Evolutionary conservation across 2,888 invertebrate genomes (phyloP).

Genomic region (Leptodirus hochenwartii): DNA sequence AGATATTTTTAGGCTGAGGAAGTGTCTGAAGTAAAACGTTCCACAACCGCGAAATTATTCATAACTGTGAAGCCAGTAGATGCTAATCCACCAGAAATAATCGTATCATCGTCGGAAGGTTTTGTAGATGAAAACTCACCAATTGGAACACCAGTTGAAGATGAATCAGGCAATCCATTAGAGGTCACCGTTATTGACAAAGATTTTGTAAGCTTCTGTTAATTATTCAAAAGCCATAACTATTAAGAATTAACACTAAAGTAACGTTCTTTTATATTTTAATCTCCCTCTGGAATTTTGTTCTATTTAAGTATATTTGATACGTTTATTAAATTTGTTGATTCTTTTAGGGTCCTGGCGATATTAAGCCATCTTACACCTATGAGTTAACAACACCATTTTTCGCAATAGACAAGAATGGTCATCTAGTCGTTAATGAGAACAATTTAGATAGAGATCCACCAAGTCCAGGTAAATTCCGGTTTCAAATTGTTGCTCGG

Average conservation of each 20-base stretch:
- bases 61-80: slow-evolving; percentile 75
- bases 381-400: slow-evolving; percentile 73
- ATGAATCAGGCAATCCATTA: slow-evolving; percentile 45
- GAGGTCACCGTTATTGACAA: slow-evolving; percentile 61
- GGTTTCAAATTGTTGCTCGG: slow-evolving; percentile 76
- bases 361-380: slow-evolving; percentile 59
- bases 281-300: background rate
- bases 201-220: slow-evolving; percentile 49
- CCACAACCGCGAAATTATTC: slow-evolving; percentile 63
- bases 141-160: slow-evolving; percentile 63
- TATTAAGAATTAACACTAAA: background rate
- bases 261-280: background rate
- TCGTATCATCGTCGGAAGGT: slow-evolving; percentile 52
- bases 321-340: slow-evolving; percentile 4
- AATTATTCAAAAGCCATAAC: background rate
- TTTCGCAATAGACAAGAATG: slow-evolving; percentile 58
- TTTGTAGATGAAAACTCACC: slow-evolving; percentile 73
- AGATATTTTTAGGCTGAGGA: slow-evolving; percentile 57
- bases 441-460: slow-evolving; percentile 74
- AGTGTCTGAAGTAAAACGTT: slow-evolving; percentile 56
- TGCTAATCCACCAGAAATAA: slow-evolving; percentile 65
- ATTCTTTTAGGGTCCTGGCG: slow-evolving; percentile 49
- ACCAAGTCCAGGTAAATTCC: slow-evolving; percentile 65
- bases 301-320: no score
- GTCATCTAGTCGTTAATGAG: slow-evolving; percentile 59